Base-by-base conservation (phyloP, 2,113 vertebrate species). In the Sinocyclocheilus anshuiensis region DNA sequence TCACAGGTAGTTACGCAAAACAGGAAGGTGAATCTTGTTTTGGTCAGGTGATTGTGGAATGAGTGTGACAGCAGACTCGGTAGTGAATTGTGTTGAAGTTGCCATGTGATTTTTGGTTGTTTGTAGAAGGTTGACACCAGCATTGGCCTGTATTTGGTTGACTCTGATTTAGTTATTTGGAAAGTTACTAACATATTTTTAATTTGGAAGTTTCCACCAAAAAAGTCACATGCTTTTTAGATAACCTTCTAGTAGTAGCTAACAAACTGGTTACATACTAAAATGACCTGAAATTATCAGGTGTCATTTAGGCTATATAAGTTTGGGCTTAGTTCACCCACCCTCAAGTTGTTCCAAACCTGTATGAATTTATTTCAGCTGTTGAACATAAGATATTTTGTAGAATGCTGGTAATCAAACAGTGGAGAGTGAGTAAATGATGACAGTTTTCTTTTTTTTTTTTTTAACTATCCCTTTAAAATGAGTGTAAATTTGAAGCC, bases 1-100 rank as follows among this genome's bases (percentile, higher is more conserved):
- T 33, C 24, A 65, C 53, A 53, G 8, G 2, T 12, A 15, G 36
- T 88, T 86, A 22, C 76, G 36, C 82, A 81, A 74, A 74, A 84
- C 59, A 55, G 83, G 50, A 72, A 84, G 22, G 15, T 77, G 29
- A 83, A 29, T 85, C 10, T 84, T 9, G 81, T 83, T 83, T 83
- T 74, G 81, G 20, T 84, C 53, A 24, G 69, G 50, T 74, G 50
- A 59, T 82, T 72, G 12, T 74, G 26, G 22, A 42, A 82, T 69
- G 33, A 69, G 50, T 84, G 67, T 74, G 81, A 24, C 26, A 20
- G n/a, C 39, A 18, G 4, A 15, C 11, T 16, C 4, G 4, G 4
- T 39, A n/a, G 11, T 9, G 2, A n/a, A 15, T 2, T 0, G 2
- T 24, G 74, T 50, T 76, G 36, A 36, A 79, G 53, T 53, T 77